Base-by-base conservation (phyloP, 30 jellyfish, hydroid and myxozoan genomes). In the Cassiopea andromeda region DNA sequence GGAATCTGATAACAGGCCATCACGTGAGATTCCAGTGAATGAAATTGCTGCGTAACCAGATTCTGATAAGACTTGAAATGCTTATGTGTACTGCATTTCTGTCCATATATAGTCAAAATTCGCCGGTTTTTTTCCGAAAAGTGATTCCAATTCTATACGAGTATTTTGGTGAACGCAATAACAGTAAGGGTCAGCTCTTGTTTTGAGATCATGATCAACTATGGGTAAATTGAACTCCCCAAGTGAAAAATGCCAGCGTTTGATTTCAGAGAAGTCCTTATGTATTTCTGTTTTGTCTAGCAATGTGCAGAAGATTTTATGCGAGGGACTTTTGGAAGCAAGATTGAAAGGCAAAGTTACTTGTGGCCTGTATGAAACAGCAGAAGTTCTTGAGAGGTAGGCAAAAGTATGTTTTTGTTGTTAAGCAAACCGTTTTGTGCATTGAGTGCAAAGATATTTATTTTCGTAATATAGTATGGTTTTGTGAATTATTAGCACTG, bases 311-410 rank as follows among this genome's bases (percentile, higher is more conserved):
- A 18, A 64, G 38, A 83, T 71, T 7, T 60, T 83, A 10, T 49
- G 16, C 9, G 91, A 69, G 9, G 83, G 84, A 43, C 44, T 83
- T 59, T 45, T 83, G 9, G 91, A 83, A 5, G 91, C 91, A 43
- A 83, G 76, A 59, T 27, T 43, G 2, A 83, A 73, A 38, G 91
- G 91, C 67, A 69, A 48, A 68, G 91, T 83, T 7, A 71, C 91
- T 0, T 83, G 91, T 83, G 91, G 91, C 8, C 91, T 83, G 19
- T 83, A 83, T 83, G 91, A 83, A 54, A 69, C 91, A 69, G 91
- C 91, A 45, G 91, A 83, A 48, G 60, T 78, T 16, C 84, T 83
- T 49, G 91, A 83, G 70, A 19, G 61, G 91, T 83, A 71, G 70
- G 84, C 18, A 38, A 2, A 2, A 64, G 15, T 64, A 27, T 14